These are phyloP conservation scores for Chloroclystis v-ata DNA, from an alignment of 2,888 invertebrate species.

Conservation along the genomic window DNA sequence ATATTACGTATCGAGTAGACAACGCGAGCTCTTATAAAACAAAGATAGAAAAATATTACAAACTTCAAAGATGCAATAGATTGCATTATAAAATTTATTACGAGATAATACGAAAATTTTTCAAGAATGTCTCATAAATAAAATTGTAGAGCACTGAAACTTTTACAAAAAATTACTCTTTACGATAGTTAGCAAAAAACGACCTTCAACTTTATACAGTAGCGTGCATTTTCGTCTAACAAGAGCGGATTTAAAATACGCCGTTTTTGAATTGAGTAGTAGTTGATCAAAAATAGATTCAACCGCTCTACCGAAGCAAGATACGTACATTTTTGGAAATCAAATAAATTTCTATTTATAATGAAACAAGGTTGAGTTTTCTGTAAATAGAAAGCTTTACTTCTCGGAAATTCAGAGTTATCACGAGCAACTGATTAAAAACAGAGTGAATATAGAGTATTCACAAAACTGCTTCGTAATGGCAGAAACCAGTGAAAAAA, in stretches of 20 bases:
- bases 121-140: conserved; percentile 41
- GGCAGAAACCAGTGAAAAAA: too few relatives aligned
- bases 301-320: conserved; percentile 58
- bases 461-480: too few relatives aligned
- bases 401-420: conserved; percentile 30
- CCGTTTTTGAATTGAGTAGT: conserved; percentile 55
- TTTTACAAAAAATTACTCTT: conserved; percentile 29
- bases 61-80: neutral
- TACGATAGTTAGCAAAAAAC: conserved; percentile 35
- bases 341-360: conserved; percentile 72
- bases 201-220: conserved; percentile 30
- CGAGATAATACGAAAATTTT: conserved; percentile 34
- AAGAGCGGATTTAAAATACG: conserved; percentile 43
- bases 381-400: conserved; percentile 50
- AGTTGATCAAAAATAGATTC: conserved; percentile 62
- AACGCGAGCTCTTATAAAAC: too few relatives aligned
- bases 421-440: too few relatives aligned
- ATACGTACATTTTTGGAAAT: conserved; percentile 76
- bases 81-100: conserved; percentile 28
- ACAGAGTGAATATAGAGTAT: too few relatives aligned
- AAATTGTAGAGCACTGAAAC: conserved; percentile 32
- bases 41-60: too few relatives aligned
- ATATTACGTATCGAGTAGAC: too few relatives aligned
- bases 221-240: conserved; percentile 52
- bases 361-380: conserved; percentile 59